phyloP scores from a whole-genome alignment of 2,797 vertebrate species.

The Oreochromis grahami region DNA sequence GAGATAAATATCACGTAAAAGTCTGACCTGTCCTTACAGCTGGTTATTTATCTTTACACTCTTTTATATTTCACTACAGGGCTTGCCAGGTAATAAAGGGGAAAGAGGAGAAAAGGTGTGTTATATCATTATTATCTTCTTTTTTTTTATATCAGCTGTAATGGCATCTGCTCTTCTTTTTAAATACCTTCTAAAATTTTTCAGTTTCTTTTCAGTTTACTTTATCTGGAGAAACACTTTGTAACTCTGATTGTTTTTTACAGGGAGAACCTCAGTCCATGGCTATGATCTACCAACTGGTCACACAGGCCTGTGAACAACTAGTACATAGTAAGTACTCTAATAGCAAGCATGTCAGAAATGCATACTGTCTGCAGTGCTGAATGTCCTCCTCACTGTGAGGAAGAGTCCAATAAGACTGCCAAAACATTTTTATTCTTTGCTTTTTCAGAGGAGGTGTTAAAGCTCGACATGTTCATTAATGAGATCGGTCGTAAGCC shows the following conservation, averaged over 20 bases:
- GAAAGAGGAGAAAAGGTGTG: conserved; percentile 89
- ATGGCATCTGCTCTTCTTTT: background rate
- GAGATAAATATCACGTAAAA: background rate
- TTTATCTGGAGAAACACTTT: background rate
- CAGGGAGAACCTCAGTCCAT: conserved; percentile 93
- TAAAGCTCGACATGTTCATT: conserved; percentile 77
- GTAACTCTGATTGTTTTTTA: conserved; percentile 18
- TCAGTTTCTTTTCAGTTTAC: background rate
- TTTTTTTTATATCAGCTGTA: background rate
- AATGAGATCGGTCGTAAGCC: conserved; percentile 77
- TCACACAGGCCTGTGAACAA: conserved; percentile 90
- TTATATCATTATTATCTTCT: background rate
- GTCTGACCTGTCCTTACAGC: background rate
- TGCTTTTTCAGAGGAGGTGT: conserved; percentile 71
- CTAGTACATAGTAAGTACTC: conserved; percentile 84
- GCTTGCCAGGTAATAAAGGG: conserved; percentile 88
- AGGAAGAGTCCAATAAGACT: background rate
- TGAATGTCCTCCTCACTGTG: background rate
- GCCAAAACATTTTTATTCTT: background rate
- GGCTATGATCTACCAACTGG: conserved; percentile 87
- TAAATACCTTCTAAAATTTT: background rate
- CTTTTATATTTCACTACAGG: conserved; percentile 62
- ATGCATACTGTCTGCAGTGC: background rate
- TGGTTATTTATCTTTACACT: background rate
- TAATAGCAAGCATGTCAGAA: background rate